A percentile compares a stretch with the other conserved stretches of the same genome.
Evolutionary conservation across 2,888 invertebrate species (phyloP).

Genomic region (Omphaloscelis lunosa): DNA sequence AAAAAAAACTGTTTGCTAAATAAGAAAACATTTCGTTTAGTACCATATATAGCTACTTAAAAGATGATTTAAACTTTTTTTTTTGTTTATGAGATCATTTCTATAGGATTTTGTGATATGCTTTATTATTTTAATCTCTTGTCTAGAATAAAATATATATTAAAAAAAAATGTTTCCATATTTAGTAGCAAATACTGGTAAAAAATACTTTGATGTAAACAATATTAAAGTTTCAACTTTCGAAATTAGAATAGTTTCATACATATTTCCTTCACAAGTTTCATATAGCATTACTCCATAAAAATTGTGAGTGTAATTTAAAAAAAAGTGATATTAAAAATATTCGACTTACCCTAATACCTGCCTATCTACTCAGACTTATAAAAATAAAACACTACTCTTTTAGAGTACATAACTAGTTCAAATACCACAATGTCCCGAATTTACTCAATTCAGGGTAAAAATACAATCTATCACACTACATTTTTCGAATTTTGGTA

Average conservation of each 20-base stretch:
- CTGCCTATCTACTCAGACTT: conserved; percentile 70
- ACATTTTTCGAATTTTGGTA: conserved; percentile 64
- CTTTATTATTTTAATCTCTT: background rate
- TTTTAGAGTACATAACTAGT: conserved; percentile 69
- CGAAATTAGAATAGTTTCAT: conserved; percentile 4
- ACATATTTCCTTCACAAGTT: conserved; percentile 13
- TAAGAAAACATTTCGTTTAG: conserved; percentile 19
- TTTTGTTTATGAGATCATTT: conserved; percentile 23
- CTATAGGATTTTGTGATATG: conserved; percentile 39
- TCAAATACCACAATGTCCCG: conserved; percentile 58
- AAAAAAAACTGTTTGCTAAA: conserved; percentile 7
- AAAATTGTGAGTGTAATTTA: conserved; percentile 23
- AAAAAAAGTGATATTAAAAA: conserved; percentile 46
- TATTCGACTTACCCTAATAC: conserved; percentile 50
- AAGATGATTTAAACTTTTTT: background rate
- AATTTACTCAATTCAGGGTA: no score
- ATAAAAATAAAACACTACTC: conserved; percentile 69
- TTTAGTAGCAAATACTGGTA: conserved; percentile 28
- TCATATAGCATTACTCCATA: background rate
- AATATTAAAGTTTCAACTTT: background rate
- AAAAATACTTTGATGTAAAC: conserved; percentile 35
- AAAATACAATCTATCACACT: conserved; percentile 62
- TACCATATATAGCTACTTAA: background rate
- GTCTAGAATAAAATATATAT: background rate
- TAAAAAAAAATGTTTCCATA: background rate